Base-by-base conservation (phyloP, 2,888 invertebrate genomes). In the Rhodophaea formosa region DNA sequence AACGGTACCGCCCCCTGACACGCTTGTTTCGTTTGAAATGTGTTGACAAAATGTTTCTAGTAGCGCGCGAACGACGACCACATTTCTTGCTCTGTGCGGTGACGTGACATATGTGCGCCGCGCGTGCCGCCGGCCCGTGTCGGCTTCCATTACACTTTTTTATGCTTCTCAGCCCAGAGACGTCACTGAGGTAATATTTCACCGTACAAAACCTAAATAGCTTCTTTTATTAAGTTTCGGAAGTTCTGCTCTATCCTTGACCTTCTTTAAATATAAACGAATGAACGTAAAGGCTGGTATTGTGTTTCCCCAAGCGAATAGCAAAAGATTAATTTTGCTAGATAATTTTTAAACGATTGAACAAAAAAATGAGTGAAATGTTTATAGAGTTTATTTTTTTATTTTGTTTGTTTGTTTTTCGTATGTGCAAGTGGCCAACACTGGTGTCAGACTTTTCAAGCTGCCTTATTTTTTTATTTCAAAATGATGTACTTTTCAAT, bases 31-130 rank as follows among this genome's bases (percentile, higher is more conserved):
- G n/a, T n/a, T n/a, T n/a, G n/a, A n/a, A n/a, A n/a, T n/a, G n/a
- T n/a, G n/a, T n/a, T n/a, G n/a, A n/a, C n/a, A n/a, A n/a, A n/a
- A n/a, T n/a, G n/a, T n/a, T n/a, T n/a, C n/a, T n/a, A n/a, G n/a
- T n/a, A n/a, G n/a, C n/a, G n/a, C n/a, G n/a, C n/a, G n/a, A n/a
- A n/a, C n/a, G n/a, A n/a, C n/a, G n/a, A n/a, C n/a, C n/a, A n/a
- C n/a, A n/a, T n/a, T n/a, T n/a, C n/a, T n/a, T n/a, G 60, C 60
- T 60, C 58, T 32, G 35, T 12, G 17, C 51, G 15, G 17, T 51
- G 51, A 35, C 51, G 74, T 72, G 80, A 76, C 86, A 85, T 83
- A 80, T 86, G 86, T 74, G 73, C 67, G 56, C 59, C 67, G 78
- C 80, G 77, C 79, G 79, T 79, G 79, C 72, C 72, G 54, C 58